phyloP scores from a whole-genome alignment of 2,888 invertebrate genomes.

The Encarsia formosa region DNA sequence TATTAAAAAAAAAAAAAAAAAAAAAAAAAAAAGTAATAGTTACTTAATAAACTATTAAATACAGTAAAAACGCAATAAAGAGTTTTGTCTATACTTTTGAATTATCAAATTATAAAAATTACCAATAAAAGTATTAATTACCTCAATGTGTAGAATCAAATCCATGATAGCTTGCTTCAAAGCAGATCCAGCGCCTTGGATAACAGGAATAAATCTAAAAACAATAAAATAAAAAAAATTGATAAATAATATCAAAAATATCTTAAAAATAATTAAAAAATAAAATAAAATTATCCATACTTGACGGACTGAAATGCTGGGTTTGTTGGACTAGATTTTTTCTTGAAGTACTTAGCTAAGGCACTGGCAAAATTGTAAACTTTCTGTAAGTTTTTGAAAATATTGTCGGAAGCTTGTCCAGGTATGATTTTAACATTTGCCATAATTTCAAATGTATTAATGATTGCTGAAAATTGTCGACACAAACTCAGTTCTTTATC shows the following conservation, averaged over 20 bases:
- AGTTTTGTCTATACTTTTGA: too few species aligned
- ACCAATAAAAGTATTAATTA: too few species aligned
- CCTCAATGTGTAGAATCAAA: constrained; percentile 59
- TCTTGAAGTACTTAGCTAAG: constrained; percentile 59
- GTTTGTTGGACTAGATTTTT: constrained; percentile 52
- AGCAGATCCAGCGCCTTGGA: constrained; percentile 55
- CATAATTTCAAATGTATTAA: constrained; percentile 54
- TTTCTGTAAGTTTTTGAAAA: constrained; percentile 57
- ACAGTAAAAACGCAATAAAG: too few species aligned
- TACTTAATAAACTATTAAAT: too few species aligned
- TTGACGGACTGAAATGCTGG: constrained; percentile 55
- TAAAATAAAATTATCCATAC: constrained; percentile 42
- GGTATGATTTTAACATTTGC: constrained; percentile 55
- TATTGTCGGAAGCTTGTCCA: constrained; percentile 55
- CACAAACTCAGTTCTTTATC: constrained; percentile 58
- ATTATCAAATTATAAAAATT: too few species aligned
- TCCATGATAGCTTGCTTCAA: constrained; percentile 57
- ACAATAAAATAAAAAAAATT: not conserved
- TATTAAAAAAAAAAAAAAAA: too few species aligned
- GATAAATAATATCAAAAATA: not conserved
- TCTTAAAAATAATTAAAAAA: not conserved
- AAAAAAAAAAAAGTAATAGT: too few species aligned
- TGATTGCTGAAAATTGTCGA: constrained; percentile 57
- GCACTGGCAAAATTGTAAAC: constrained; percentile 56
- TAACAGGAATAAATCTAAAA: constrained; percentile 39